Evolutionary conservation across 2,113 vertebrate species (phyloP).

Genomic region (Piaya cayana): DNA sequence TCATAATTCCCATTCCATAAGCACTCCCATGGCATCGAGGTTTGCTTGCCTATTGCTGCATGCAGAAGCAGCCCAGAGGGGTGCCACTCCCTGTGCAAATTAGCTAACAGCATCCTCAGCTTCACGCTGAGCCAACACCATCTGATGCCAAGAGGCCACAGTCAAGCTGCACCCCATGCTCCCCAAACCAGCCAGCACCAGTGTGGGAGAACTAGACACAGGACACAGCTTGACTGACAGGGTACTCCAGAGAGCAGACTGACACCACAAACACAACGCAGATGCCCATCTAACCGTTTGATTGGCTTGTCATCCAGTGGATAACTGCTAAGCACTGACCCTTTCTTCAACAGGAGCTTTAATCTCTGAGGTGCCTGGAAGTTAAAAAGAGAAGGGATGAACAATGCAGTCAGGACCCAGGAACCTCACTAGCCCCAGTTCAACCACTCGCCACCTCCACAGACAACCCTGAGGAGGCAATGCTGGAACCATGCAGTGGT

Average conservation of each 20-base stretch:
- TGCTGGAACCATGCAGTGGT: background rate
- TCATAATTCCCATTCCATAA: background rate
- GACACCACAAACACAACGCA: slow-evolving; percentile 30
- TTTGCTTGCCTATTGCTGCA: background rate
- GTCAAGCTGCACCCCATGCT: background rate
- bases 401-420: background rate
- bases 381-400: slow-evolving; percentile 48
- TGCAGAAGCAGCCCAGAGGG: background rate
- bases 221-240: background rate
- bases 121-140: background rate
- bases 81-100: background rate
- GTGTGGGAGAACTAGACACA: background rate
- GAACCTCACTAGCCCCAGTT: background rate
- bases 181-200: background rate
- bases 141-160: background rate
- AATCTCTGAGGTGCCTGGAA: slow-evolving; percentile 74
- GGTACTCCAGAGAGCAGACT: background rate
- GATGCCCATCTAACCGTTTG: slow-evolving; percentile 77
- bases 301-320: slow-evolving; percentile 71
- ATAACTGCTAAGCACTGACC: slow-evolving; percentile 81
- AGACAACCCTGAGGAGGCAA: rapidly evolving
- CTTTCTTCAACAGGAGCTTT: slow-evolving; percentile 78
- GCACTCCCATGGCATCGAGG: background rate
- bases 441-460: background rate
- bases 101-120: background rate